Evolutionary conservation across 2,888 invertebrate species (phyloP).

Genomic region (Achlya flavicornis): DNA sequence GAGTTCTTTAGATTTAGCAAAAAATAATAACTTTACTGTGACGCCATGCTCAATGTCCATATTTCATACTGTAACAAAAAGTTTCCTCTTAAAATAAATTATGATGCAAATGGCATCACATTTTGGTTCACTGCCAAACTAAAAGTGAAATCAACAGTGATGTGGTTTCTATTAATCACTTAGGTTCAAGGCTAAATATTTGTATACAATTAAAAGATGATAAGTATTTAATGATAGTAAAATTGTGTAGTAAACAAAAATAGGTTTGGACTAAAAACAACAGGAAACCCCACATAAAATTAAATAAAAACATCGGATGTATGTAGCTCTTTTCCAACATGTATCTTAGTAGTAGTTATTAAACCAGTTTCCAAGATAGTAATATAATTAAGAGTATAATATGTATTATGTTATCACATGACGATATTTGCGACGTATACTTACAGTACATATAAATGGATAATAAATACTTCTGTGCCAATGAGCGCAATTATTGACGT

Average conservation of each 20-base stretch:
- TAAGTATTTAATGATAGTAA: not conserved
- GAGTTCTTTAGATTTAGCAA: slow-evolving; percentile 95
- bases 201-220: not conserved
- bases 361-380: not conserved
- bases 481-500: not conserved
- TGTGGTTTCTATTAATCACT: too few species aligned
- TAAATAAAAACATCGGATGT: not conserved
- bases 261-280: not conserved
- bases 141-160: not conserved
- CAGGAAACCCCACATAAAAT: not conserved
- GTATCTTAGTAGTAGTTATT: not conserved
- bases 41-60: slow-evolving; percentile 78
- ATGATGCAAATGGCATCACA: not conserved
- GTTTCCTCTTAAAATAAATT: not conserved
- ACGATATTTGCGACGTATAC: not conserved
- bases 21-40: slow-evolving; percentile 90
- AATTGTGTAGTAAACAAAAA: not conserved
- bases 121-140: not conserved
- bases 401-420: not conserved
- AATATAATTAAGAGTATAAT: not conserved
- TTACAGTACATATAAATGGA: not conserved
- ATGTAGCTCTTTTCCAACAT: not conserved
- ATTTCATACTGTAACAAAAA: slow-evolving; percentile 58
- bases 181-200: not conserved
- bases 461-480: not conserved